phyloP scores from a whole-genome alignment of 2,888 invertebrate species.

The Temnothorax ravouxi region DNA sequence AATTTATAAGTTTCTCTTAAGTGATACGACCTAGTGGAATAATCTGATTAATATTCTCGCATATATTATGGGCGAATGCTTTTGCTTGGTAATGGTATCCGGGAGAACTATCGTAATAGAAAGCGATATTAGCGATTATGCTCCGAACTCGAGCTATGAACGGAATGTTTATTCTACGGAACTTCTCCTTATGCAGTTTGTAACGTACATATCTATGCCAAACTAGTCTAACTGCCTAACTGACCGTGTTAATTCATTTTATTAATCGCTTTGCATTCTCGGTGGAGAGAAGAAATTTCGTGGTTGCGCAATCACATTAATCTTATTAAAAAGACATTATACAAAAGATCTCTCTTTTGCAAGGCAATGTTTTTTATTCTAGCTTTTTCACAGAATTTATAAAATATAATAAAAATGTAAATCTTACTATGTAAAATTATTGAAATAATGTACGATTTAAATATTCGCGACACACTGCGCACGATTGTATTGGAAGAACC shows the following conservation, averaged over 20 bases:
- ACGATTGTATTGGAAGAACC: constrained; percentile 20
- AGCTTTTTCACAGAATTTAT: background rate
- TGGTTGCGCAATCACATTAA: background rate
- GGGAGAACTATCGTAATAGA: constrained; percentile 10
- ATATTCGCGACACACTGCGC: background rate
- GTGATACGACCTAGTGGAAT: background rate
- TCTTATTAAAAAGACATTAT: background rate
- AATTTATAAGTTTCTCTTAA: constrained; percentile 23
- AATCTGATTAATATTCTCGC: constrained; percentile 31
- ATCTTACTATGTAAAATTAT: background rate
- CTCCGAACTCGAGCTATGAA: constrained; percentile 26
- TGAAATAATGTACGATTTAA: background rate
- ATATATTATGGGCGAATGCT: constrained; percentile 35
- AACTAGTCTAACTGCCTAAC: background rate
- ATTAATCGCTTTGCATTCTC: background rate
- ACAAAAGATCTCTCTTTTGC: background rate
- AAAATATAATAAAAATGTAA: background rate
- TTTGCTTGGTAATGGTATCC: constrained; percentile 9
- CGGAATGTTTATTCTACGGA: constrained; percentile 38
- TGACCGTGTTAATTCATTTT: constrained; percentile 4
- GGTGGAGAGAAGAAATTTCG: background rate
- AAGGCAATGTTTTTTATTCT: background rate
- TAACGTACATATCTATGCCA: background rate
- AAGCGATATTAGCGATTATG: constrained; percentile 32
- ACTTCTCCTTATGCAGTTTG: constrained; percentile 20